Base-by-base conservation (phyloP, 1,140 invertebrate species). In the Fopius arisanus region DNA sequence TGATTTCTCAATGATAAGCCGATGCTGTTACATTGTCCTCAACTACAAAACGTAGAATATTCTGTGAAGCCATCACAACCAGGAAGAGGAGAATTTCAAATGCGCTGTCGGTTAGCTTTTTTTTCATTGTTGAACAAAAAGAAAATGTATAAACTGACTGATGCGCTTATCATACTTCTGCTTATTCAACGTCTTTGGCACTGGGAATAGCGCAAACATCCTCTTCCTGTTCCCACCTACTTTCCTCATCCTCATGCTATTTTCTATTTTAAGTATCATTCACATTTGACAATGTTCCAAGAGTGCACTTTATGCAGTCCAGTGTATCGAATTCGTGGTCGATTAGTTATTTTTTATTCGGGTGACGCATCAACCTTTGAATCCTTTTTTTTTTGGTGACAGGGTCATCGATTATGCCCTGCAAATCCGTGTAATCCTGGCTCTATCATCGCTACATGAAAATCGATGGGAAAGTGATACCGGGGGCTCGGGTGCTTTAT, bases 151-250 rank as follows among this genome's bases (percentile, higher is more conserved):
- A n/a, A n/a, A 16, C 19, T 14, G 19, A 59, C 54, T 59, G 54
- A 59, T 59, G 54, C 54, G 54, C 54, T 59, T 59, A 59, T 59
- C 54, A 28, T 59, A 14, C 23, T 28, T 23, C 26, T 59, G 54
- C 54, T 33, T 65, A 65, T 65, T 65, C 62, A 65, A 31, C 26
- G 29, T 65, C 29, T 65, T 65, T 65, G 26, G 62, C 62, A 31
- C 62, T 16, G 26, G 12, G 62, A 29, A 65, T 31, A 65, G 62
- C 16, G 62, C 62, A 65, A 65, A 65, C 62, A 65, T 65, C 62
- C 62, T 65, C 28, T 65, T 65, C 62, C 62, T 65, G 62, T 65
- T 33, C 2, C 26, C 62, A 31, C 26, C 29, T 65, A 59, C 54
- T 59, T 26, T 59, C 23, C 54, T 59, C 54, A 14, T 26, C 3